Evolutionary conservation across 2,113 vertebrate genomes (phyloP).

Genomic region (Carassius gibelio): DNA sequence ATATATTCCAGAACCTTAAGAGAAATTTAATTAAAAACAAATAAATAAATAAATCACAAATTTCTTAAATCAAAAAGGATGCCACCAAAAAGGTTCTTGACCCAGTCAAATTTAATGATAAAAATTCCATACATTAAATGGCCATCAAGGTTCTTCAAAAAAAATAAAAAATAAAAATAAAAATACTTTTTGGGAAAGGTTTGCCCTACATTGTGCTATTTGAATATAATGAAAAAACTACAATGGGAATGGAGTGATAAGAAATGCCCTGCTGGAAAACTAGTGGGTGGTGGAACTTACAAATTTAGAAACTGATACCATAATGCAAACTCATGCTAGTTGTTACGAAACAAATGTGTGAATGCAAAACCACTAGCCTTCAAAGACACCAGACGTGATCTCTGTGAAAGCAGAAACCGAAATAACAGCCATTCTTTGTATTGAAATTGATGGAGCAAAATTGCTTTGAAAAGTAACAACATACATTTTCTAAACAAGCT

Average conservation of each 20-base stretch:
- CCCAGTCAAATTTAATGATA: neutral
- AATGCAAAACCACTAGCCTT: neutral
- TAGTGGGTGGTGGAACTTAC: neutral
- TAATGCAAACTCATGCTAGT: constrained; percentile 19
- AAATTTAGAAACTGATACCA: neutral
- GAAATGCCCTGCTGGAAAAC: constrained; percentile 17
- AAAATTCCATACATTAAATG: neutral
- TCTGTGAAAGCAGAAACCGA: neutral
- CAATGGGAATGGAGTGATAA: constrained; percentile 13
- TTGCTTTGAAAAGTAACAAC: neutral
- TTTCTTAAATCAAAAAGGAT: neutral
- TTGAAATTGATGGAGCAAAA: neutral
- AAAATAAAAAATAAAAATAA: too few relatives aligned
- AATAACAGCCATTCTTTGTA: neutral
- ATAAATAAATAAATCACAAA: too few relatives aligned
- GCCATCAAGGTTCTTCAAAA: neutral
- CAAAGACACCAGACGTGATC: neutral
- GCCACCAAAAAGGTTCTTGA: neutral
- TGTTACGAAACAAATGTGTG: constrained; percentile 2
- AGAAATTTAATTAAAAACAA: too few relatives aligned
- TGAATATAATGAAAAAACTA: constrained; percentile 38
- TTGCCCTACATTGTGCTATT: neutral
- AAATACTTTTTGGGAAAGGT: neutral
- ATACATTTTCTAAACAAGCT: neutral
- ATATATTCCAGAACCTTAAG: too few relatives aligned